Conservation (phyloP, 2,113 vertebrate species). For the Uria aalge region DNA sequence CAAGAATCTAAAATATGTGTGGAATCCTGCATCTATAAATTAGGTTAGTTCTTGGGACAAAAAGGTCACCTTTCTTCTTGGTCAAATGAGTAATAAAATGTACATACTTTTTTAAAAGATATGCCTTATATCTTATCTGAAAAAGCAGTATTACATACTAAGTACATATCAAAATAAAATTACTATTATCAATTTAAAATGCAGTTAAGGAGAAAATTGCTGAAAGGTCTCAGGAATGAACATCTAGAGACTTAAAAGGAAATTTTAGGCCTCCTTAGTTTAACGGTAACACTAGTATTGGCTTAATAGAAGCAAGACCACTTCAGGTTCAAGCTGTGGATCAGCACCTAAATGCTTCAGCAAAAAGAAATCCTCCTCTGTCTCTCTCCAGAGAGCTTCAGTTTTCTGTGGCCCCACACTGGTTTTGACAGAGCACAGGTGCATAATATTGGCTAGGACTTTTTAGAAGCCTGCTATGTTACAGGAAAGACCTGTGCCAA, state of each 20-base stretch:
- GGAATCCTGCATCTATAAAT: not conserved
- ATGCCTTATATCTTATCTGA: not conserved
- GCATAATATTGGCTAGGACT: not conserved
- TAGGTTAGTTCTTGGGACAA: not conserved
- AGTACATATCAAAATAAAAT: not conserved
- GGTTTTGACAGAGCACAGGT: not conserved
- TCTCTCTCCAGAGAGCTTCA: not conserved
- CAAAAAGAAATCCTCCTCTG: not conserved
- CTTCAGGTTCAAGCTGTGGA: not conserved
- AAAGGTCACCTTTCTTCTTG: not conserved
- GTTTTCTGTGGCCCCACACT: not conserved
- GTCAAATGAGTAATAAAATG: not conserved
- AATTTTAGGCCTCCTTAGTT: not conserved
- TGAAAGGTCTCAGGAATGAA: not conserved
- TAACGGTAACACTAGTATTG: not conserved
- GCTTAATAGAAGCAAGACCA: not conserved
- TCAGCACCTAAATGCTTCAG: not conserved
- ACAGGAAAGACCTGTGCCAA: not conserved
- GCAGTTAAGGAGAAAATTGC: not conserved
- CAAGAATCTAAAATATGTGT: not conserved
- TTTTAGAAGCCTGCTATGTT: not conserved
- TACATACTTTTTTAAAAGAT: not conserved
- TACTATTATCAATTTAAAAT: not conserved
- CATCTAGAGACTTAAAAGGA: not conserved
- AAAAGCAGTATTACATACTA: not conserved